Percentiles rank a stretch among this genome's conserved stretches.
phyloP scores from a whole-genome alignment of 2,888 invertebrate genomes.

The Epinotia ramella region DNA sequence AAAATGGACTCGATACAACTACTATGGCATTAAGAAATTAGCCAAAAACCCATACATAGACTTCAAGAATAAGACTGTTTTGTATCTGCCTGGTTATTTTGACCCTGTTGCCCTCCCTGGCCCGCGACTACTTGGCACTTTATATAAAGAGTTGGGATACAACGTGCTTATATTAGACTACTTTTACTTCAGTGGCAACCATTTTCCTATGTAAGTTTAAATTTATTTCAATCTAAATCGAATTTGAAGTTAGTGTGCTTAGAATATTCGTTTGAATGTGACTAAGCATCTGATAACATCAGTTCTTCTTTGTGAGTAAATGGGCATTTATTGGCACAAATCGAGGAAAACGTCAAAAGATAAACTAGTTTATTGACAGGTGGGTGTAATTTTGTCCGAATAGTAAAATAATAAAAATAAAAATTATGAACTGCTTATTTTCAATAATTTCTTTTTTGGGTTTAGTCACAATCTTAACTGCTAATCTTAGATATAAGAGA shows the following conservation, averaged over 20 bases:
- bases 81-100: slow-evolving; percentile 45
- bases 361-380: no score
- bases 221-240: no score
- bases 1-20: slow-evolving; percentile 29
- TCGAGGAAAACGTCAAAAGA: no score
- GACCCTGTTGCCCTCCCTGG: slow-evolving; percentile 34
- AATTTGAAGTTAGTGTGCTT: no score
- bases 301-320: neutral
- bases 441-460: no score
- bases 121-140: slow-evolving; percentile 21
- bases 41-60: slow-evolving; percentile 40
- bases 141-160: slow-evolving; percentile 44
- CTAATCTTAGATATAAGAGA: no score
- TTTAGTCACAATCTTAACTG: no score
- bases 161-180: slow-evolving; percentile 44
- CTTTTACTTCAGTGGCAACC: slow-evolving; percentile 30
- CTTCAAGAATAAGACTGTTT: slow-evolving; percentile 34
- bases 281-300: neutral
- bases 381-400: neutral
- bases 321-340: no score
- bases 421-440: no score
- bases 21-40: slow-evolving; percentile 32
- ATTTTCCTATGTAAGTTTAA: slow-evolving; percentile 46
- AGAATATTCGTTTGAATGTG: no score
- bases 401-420: no score